Evolutionary conservation across 2,113 vertebrate genomes (phyloP).

Genomic region (Speoplatyrhinus poulsoni): DNA sequence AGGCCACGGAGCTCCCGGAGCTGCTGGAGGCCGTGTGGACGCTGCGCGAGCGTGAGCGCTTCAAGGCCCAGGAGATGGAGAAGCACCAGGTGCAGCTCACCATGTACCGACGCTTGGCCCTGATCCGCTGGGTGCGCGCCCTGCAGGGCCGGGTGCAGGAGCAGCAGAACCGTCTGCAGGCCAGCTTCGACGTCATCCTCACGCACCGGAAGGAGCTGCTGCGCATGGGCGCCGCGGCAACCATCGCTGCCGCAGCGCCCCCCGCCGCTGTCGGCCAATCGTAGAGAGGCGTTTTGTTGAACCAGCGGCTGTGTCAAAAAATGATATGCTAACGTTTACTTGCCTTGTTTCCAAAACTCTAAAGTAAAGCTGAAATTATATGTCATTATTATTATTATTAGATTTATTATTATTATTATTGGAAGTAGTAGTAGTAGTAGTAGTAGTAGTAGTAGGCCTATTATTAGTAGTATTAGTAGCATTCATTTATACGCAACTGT

Average conservation of each 20-base stretch:
- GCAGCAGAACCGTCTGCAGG: conserved; percentile 93
- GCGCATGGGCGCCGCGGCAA: conserved; percentile 70
- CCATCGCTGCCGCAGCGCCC: conserved; percentile 6
- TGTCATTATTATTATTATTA: too few species aligned
- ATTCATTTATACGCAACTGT: too few species aligned
- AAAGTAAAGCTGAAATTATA: too few species aligned
- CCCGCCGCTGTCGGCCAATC: conserved; percentile 73
- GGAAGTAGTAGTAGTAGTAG: too few species aligned
- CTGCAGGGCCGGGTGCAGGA: conserved; percentile 86
- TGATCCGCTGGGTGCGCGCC: conserved; percentile 92
- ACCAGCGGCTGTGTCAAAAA: conserved; percentile 7
- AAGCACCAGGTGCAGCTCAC: conserved; percentile 93
- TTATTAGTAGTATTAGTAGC: too few species aligned
- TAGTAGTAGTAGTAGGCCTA: too few species aligned
- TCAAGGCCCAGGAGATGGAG: conserved; percentile 95
- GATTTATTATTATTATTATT: too few species aligned
- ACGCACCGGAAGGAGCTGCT: conserved; percentile 94
- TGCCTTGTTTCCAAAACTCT: too few species aligned
- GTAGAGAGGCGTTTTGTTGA: conserved; percentile 17
- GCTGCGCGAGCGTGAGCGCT: conserved; percentile 86
- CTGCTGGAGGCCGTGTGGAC: conserved; percentile 87
- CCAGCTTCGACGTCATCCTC: conserved; percentile 94
- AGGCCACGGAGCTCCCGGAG: conserved; percentile 67
- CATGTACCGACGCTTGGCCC: conserved; percentile 94
- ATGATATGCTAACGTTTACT: too few species aligned